These are phyloP conservation scores for Chelonia mydas DNA, from an alignment of 2,797 vertebrate genomes.

Conservation along the genomic window DNA sequence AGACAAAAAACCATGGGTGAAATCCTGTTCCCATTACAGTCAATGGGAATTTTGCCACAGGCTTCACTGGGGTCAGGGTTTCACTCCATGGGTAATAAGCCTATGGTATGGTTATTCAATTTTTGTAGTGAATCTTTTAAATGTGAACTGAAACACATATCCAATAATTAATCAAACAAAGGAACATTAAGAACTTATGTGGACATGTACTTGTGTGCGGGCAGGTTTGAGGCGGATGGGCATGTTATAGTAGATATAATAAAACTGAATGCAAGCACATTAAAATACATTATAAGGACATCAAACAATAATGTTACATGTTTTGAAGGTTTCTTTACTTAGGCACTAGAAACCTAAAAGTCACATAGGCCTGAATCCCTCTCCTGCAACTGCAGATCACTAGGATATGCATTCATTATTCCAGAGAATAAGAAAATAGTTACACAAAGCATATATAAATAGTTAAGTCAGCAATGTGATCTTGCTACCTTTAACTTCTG, in stretches of 20 bases:
- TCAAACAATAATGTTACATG: neutral
- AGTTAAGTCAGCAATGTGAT: neutral
- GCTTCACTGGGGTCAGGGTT: neutral
- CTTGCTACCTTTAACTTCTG: neutral
- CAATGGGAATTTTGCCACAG: neutral
- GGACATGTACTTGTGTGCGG: neutral
- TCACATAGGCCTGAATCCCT: neutral
- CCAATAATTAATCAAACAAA: neutral
- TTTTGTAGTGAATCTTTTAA: neutral
- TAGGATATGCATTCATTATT: neutral
- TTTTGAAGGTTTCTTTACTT: neutral
- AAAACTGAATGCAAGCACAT: constrained; percentile 8
- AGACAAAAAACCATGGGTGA: too few relatives aligned
- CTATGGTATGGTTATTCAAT: neutral
- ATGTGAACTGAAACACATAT: neutral
- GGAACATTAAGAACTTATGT: fast-evolving
- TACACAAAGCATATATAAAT: neutral
- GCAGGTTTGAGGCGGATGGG: neutral
- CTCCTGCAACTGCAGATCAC: neutral
- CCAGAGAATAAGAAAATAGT: neutral
- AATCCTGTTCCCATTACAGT: neutral
- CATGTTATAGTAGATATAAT: neutral
- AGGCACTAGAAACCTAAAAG: neutral
- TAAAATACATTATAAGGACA: neutral
- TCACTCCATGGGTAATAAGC: neutral